A percentile compares a stretch with the other conserved stretches of the same genome.
These are phyloP conservation scores for Tetramorium bicarinatum DNA, from an alignment of 2,888 invertebrate genomes.

Conservation along the genomic window DNA sequence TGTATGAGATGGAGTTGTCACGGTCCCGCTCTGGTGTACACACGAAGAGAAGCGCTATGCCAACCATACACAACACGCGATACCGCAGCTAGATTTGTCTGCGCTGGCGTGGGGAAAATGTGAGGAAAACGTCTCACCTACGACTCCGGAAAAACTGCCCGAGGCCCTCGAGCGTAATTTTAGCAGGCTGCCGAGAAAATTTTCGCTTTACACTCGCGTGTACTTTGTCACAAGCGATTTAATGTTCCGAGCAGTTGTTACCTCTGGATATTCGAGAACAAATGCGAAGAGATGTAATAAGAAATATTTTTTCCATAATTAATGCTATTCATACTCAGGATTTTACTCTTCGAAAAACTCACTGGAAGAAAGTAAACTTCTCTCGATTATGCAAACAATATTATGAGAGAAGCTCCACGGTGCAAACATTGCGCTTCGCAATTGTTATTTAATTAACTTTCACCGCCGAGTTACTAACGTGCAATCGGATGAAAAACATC, in stretches of 20 bases:
- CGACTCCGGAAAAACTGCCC: slow-evolving; percentile 46
- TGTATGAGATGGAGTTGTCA: slow-evolving; percentile 78
- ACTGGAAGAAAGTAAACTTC: slow-evolving; percentile 57
- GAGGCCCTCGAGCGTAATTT: slow-evolving; percentile 44
- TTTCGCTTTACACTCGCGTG: slow-evolving; percentile 29
- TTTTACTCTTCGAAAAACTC: not conserved
- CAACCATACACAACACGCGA: slow-evolving; percentile 41
- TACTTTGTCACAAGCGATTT: slow-evolving; percentile 28
- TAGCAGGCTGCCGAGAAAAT: slow-evolving; percentile 35
- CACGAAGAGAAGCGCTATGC: slow-evolving; percentile 21
- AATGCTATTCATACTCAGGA: not conserved
- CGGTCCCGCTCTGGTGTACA: slow-evolving; percentile 58
- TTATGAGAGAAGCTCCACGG: slow-evolving; percentile 69
- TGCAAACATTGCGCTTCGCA: slow-evolving; percentile 69
- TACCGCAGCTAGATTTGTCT: slow-evolving; percentile 33
- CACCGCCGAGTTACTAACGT: slow-evolving; percentile 70
- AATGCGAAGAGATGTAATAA: not conserved
- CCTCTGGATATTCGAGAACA: not conserved
- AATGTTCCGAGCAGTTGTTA: slow-evolving; percentile 16
- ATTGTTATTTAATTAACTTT: slow-evolving; percentile 78
- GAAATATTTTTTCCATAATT: slow-evolving; percentile 15
- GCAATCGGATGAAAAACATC: slow-evolving; percentile 75
- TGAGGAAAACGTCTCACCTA: slow-evolving; percentile 48
- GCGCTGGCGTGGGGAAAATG: slow-evolving; percentile 26
- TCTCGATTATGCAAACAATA: slow-evolving; percentile 62